These are phyloP conservation scores for Agriopis aurantiaria DNA, from an alignment of 2,888 invertebrate genomes.

Conservation along the genomic window DNA sequence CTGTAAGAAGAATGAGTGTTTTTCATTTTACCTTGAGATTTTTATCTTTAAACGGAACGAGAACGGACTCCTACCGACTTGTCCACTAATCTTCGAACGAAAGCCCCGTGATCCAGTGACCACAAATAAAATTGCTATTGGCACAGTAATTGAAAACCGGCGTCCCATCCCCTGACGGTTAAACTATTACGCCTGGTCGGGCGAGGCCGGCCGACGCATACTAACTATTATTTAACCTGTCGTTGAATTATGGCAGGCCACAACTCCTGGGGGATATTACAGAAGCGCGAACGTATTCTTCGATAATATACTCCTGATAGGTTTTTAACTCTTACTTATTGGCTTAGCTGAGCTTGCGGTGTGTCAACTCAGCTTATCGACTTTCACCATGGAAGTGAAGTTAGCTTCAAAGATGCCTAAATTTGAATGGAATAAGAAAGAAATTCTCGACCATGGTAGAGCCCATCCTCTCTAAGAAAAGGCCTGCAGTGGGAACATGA, in stretches of 20 bases:
- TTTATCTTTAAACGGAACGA: no score
- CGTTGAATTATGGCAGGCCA: constrained; percentile 38
- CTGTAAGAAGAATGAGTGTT: no score
- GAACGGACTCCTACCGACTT: not conserved
- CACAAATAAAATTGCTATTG: constrained; percentile 27
- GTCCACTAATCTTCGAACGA: not conserved
- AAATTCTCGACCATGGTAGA: no score
- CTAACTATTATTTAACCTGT: constrained; percentile 6
- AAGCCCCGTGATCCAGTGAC: constrained; percentile 1
- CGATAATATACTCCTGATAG: constrained; percentile 38
- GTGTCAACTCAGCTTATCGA: not conserved
- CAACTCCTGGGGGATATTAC: constrained; percentile 28
- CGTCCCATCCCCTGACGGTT: constrained; percentile 39
- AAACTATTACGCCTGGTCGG: constrained; percentile 36
- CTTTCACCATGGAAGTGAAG: not conserved
- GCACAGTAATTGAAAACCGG: constrained; percentile 44
- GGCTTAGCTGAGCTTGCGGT: constrained; percentile 4
- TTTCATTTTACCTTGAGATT: no score
- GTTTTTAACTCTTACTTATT: constrained; percentile 24
- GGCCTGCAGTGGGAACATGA: no score
- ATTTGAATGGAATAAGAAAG: not conserved
- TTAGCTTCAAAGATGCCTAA: not conserved
- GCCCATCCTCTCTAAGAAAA: no score
- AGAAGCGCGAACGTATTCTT: constrained; percentile 28
- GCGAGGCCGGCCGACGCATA: not conserved